phyloP scores from a whole-genome alignment of 2,797 vertebrate species.

The Staurois parvus region DNA sequence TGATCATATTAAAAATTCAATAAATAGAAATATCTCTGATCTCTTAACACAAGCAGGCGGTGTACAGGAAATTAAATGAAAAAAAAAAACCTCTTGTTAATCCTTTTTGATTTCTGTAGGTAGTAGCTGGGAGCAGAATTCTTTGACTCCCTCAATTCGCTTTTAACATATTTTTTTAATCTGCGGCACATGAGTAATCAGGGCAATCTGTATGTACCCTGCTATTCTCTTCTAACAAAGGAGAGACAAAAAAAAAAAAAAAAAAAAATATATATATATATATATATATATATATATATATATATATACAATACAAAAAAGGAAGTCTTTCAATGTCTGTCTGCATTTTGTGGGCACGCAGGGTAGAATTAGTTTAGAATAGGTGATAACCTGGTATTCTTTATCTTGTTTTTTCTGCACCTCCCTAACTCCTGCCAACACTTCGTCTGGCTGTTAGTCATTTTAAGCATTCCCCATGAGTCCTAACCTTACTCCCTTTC shows the following conservation, averaged over 20 bases:
- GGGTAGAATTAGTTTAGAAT: slow-evolving; percentile 88
- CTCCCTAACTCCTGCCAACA: slow-evolving; percentile 92
- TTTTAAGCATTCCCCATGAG: slow-evolving; percentile 90
- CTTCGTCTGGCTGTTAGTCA: slow-evolving; percentile 89
- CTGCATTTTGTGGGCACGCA: slow-evolving; percentile 82
- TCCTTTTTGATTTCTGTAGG: slow-evolving; percentile 84
- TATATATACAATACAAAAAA: not conserved
- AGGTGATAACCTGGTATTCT: slow-evolving; percentile 97
- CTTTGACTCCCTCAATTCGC: slow-evolving; percentile 74
- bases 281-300: not conserved
- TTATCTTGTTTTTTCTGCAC: slow-evolving; percentile 95
- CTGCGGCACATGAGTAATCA: slow-evolving; percentile 75
- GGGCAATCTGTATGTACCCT: slow-evolving; percentile 74
- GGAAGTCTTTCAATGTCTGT: slow-evolving; percentile 68
- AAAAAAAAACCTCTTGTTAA: slow-evolving; percentile 78
- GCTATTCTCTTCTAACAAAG: slow-evolving; percentile 75
- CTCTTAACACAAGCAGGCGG: slow-evolving; percentile 83
- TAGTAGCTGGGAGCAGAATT: slow-evolving; percentile 82
- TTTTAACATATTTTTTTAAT: slow-evolving; percentile 70
- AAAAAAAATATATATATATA: slow-evolving; percentile 19
- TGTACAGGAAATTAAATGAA: slow-evolving; percentile 86
- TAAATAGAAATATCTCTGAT: slow-evolving; percentile 87
- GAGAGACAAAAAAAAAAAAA: slow-evolving; percentile 52
- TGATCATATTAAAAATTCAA: slow-evolving; percentile 88
- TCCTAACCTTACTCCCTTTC: slow-evolving; percentile 95